Percentiles rank a stretch among this genome's conserved stretches.
These are phyloP conservation scores for Acrobasis consociella DNA, from an alignment of 2,888 invertebrate genomes.

Conservation along the genomic window DNA sequence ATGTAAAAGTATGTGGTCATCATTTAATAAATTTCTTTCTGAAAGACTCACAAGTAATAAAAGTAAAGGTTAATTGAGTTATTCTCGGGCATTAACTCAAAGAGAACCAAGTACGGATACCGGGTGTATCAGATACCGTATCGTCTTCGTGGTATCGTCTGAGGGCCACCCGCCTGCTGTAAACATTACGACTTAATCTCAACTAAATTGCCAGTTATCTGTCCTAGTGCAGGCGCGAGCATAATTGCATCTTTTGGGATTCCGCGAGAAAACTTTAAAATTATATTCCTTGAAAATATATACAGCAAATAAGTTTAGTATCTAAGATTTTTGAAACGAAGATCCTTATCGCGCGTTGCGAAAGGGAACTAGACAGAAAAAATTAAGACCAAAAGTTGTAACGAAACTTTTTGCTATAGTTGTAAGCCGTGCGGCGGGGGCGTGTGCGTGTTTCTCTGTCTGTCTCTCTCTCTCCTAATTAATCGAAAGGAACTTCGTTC, in stretches of 20 bases:
- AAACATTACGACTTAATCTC: slow-evolving; percentile 71
- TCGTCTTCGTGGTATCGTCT: background rate
- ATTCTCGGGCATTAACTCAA: slow-evolving; percentile 13
- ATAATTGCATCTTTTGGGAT: slow-evolving; percentile 53
- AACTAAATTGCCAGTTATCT: slow-evolving; percentile 66
- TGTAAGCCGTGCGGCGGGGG: too few relatives aligned
- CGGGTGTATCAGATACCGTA: background rate
- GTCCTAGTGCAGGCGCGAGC: slow-evolving; percentile 49
- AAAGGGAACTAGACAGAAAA: too few relatives aligned
- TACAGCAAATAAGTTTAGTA: too few relatives aligned
- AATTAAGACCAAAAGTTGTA: too few relatives aligned
- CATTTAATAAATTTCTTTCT: too few relatives aligned
- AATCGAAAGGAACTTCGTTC: too few relatives aligned
- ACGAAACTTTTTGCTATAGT: too few relatives aligned
- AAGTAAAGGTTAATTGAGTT: slow-evolving; percentile 4
- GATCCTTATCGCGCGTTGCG: too few relatives aligned
- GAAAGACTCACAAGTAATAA: background rate
- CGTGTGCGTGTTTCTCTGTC: too few relatives aligned
- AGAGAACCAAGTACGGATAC: background rate
- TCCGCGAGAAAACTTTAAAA: slow-evolving; percentile 8
- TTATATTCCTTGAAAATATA: background rate
- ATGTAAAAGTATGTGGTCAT: too few relatives aligned
- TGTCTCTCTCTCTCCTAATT: too few relatives aligned
- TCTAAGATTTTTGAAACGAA: too few relatives aligned
- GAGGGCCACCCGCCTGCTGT: slow-evolving; percentile 22